Evolutionary conservation across 53 echinoderm and acorn worm species (phyloP), one percentile per base, ranked within the genome.

Genomic region (Hippasteria phrygiana): DNA sequence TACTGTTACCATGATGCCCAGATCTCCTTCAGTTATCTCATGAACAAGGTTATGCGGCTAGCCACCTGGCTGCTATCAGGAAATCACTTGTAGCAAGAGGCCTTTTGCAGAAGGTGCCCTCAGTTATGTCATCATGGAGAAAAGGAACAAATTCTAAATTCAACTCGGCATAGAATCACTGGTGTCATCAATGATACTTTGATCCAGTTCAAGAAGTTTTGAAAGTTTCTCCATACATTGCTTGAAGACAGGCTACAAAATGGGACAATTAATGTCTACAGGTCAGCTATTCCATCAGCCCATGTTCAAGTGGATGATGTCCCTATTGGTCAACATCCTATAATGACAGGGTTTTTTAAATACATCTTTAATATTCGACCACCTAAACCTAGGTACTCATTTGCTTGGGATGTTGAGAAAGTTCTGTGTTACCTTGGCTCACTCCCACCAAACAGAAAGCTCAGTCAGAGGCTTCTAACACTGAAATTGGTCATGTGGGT

Each of bases 401-500:
- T 28, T 39, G 63, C 66, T 62, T 83, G 83, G 83, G 83, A 83
- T 36, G 37, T n/a, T n/a, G n/a, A n/a, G 16, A 41, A 33, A 48
- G 80, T 80, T 66, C 53, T 89, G 47, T 0, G 26, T 31, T 51
- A 76, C 37, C 43, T 78, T 38, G 28, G 53, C 34, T 62, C 45
- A 28, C 64, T 89, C 31, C 32, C 43, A 29, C 9, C 77, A 2
- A 66, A 76, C 42, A 46, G 67, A 27, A 16, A 75, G 20, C 36
- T 89, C 40, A 62, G 40, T 28, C 64, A 48, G 35, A 64, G 33
- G 24, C 28, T 77, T n/a, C 32, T 89, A 1, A 77, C 76, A 32
- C 77, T 88, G 3, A 89, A 89, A 65, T 35, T 89, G 20, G 65
- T 77, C 26, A 48, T 79, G 70, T n/a, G 47, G 67, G 77, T 89